Evolutionary conservation across 2,888 invertebrate genomes (phyloP).

Genomic region (Imbricaverruca yamaguchii): DNA sequence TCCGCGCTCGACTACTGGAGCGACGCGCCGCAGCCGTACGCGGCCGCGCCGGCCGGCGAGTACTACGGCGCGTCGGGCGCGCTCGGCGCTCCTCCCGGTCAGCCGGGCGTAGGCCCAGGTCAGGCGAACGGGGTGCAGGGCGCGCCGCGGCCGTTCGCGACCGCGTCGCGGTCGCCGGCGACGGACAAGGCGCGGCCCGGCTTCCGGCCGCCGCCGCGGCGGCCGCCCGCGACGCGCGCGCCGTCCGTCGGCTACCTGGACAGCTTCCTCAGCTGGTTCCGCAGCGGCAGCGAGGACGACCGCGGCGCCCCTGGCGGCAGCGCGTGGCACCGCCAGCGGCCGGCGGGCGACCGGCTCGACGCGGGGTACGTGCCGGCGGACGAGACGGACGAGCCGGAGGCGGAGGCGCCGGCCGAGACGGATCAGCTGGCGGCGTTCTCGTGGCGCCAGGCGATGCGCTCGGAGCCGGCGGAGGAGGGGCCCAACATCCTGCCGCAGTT

Average conservation of each 20-base stretch:
- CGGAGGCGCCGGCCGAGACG: too few species aligned
- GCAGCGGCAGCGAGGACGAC: not conserved
- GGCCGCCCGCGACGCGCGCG: not conserved
- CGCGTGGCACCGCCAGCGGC: not conserved
- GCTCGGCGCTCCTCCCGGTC: not conserved
- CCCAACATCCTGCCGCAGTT: conserved; percentile 5
- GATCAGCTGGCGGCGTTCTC: too few species aligned
- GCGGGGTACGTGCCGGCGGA: not conserved
- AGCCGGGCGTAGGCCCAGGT: not conserved
- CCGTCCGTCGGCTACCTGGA: not conserved
- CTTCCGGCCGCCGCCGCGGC: not conserved
- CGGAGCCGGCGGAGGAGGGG: not conserved
- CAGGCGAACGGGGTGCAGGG: not conserved
- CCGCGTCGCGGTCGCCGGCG: not conserved
- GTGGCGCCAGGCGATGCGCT: not conserved
- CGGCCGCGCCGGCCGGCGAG: not conserved
- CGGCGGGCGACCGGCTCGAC: not conserved
- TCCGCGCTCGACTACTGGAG: not conserved
- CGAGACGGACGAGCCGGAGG: not conserved
- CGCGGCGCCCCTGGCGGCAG: too few species aligned
- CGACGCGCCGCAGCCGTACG: not conserved
- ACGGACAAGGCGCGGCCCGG: not conserved
- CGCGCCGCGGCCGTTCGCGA: not conserved
- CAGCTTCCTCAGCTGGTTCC: not conserved
- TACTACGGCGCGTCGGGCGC: not conserved